Percentiles rank a stretch among this genome's conserved stretches.
Evolutionary conservation across 2,113 vertebrate species (phyloP).

Genomic region (Callaeas wilsoni): DNA sequence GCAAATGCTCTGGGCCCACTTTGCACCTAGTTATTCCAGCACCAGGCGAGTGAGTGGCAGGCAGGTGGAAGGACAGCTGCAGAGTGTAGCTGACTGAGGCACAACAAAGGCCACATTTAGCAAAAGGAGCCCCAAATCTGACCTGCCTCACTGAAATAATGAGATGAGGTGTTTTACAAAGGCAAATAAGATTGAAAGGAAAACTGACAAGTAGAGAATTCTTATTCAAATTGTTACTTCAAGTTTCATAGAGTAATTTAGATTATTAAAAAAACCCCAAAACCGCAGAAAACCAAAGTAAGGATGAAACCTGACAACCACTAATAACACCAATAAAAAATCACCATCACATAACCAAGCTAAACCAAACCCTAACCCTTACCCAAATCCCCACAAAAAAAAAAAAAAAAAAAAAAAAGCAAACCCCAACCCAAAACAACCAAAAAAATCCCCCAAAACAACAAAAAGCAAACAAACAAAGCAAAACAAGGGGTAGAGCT

Average conservation of each 20-base stretch:
- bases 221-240: not conserved
- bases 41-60: not conserved
- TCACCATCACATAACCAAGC: not conserved
- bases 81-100: not conserved
- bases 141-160: not conserved
- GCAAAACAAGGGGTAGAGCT: not conserved
- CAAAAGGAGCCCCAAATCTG: not conserved
- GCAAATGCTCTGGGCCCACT: not conserved
- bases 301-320: too few relatives aligned
- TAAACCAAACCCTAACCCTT: not conserved
- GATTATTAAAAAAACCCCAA: not conserved
- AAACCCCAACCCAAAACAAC: not conserved
- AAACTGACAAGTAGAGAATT: not conserved
- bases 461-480: not conserved
- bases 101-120: not conserved
- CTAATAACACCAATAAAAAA: not conserved
- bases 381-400: not conserved
- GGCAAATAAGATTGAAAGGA: not conserved
- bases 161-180: not conserved
- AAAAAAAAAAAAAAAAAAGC: not conserved
- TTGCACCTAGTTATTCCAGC: not conserved
- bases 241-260: not conserved
- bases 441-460: not conserved
- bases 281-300: not conserved
- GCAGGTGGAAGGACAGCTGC: not conserved